Evolutionary conservation across 2,113 vertebrate species (phyloP), one percentile per base, ranked within the genome.

Genomic region (Pangasianodon gigas): DNA sequence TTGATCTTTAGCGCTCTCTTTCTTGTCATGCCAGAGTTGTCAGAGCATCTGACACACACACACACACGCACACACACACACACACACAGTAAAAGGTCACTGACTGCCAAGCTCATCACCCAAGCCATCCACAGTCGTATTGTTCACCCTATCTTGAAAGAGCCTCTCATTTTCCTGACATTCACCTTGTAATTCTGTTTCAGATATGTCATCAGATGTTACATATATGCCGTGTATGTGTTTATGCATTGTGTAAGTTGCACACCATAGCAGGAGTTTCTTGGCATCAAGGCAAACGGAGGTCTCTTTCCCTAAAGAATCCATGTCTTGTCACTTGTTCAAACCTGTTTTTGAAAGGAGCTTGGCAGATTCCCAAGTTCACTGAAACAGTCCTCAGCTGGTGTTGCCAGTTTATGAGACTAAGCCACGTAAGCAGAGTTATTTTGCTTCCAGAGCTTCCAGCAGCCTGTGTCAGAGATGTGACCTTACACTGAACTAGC

Each of bases 381-480:
- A 92, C 71, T 86, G 58, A 94, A 94, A 90, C 91, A 91, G 91
- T 93, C 90, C 91, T 87, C 88, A 90, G 91, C 88, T 92, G 93
- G 92, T 93, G 93, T 93, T 96, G 93, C 94, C 93, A 94, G 94
- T 91, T 87, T 65, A 90, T 92, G 93, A 95, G 94, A 93, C 94
- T 94, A 93, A 95, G 93, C 95, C 91, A 92, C 85, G 88, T 90
- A 95, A 93, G 93, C 94, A 94, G 93, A 93, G 92, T 94, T 93
- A 93, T 94, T 92, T 86, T 93, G 88, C 93, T 94, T 95, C 91
- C 92, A 93, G 84, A 84, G 90, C 62, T 93, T 91, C 87, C 91
- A 91, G 88, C 88, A 52, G 51, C 88, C 89, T 54, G 90, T 90
- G 93, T 93, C 92, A 93, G 92, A 88, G 32, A 29, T 54, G 77